phyloP scores from a whole-genome alignment of 2,113 vertebrate species.

The Grammomys surdaster region DNA sequence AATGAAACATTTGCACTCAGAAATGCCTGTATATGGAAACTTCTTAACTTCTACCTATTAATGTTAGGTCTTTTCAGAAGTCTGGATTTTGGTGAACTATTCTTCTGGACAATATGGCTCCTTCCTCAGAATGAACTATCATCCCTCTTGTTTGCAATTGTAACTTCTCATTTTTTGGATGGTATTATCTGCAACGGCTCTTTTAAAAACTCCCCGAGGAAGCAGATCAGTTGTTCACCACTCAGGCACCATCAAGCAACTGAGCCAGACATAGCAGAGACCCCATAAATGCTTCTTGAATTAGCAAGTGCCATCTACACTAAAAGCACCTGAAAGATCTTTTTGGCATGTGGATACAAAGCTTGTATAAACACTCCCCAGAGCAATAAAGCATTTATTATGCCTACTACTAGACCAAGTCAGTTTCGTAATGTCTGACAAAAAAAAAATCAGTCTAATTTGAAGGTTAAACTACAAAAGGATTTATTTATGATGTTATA shows the following conservation, averaged over 20 bases:
- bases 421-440: background rate
- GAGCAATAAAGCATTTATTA: background rate
- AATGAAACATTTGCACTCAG: background rate
- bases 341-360: constrained; percentile 13
- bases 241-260: background rate
- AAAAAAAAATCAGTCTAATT: constrained; percentile 1
- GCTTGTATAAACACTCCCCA: background rate
- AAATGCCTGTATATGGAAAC: background rate
- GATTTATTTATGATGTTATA: background rate
- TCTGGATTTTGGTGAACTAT: background rate
- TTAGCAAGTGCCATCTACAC: background rate
- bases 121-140: background rate
- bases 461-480: background rate
- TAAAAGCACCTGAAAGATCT: background rate
- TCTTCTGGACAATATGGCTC: background rate
- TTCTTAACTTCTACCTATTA: background rate
- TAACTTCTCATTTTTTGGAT: background rate
- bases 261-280: background rate
- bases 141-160: background rate
- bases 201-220: background rate
- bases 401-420: background rate
- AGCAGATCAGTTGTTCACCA: background rate
- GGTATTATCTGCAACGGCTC: background rate
- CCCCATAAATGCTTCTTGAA: background rate
- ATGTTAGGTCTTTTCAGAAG: background rate